Conservation (phyloP, 37 sponge, comb jelly and placozoan species). For the Cladorhizidae sp. region DNA sequence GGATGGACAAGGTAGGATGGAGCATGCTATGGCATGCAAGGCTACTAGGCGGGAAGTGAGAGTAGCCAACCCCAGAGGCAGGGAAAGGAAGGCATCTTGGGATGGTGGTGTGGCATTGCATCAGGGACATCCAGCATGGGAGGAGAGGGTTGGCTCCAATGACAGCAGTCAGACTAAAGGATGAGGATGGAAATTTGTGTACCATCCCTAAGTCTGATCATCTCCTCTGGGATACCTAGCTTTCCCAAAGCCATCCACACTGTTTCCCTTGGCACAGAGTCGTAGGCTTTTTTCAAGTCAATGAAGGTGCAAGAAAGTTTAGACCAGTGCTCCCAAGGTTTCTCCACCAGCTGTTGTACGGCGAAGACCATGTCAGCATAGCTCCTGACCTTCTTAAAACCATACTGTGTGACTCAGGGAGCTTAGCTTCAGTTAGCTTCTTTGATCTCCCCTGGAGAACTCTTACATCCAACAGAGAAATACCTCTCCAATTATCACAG, state of each 20-base stretch:
- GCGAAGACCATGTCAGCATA: conserved; percentile 30
- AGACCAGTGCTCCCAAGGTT: too few species aligned
- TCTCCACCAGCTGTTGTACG: conserved; percentile 4
- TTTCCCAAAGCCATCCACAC: too few species aligned
- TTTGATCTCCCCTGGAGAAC: background rate
- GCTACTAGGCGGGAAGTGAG: conserved; percentile 6
- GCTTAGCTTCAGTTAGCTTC: background rate
- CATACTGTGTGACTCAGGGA: background rate
- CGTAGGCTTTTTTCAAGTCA: too few species aligned
- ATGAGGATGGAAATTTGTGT: too few species aligned
- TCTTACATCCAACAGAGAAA: background rate
- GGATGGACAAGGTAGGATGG: conserved; percentile 8
- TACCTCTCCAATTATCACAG: background rate
- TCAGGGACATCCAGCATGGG: conserved; percentile 19
- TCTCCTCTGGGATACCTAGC: too few species aligned
- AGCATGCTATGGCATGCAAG: background rate
- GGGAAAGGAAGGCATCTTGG: conserved; percentile 9
- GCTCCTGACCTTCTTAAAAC: too few species aligned
- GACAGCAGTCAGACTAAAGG: background rate
- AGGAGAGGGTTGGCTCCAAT: conserved; percentile 33
- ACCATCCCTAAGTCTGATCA: too few species aligned
- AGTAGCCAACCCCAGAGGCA: conserved; percentile 19
- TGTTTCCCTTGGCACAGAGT: too few species aligned
- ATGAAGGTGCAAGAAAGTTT: too few species aligned
- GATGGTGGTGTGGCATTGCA: conserved; percentile 28